A percentile compares a stretch with the other conserved stretches of the same genome.
phyloP scores from a whole-genome alignment of 2,113 vertebrate genomes.

The Tenebrosternarchus preto region DNA sequence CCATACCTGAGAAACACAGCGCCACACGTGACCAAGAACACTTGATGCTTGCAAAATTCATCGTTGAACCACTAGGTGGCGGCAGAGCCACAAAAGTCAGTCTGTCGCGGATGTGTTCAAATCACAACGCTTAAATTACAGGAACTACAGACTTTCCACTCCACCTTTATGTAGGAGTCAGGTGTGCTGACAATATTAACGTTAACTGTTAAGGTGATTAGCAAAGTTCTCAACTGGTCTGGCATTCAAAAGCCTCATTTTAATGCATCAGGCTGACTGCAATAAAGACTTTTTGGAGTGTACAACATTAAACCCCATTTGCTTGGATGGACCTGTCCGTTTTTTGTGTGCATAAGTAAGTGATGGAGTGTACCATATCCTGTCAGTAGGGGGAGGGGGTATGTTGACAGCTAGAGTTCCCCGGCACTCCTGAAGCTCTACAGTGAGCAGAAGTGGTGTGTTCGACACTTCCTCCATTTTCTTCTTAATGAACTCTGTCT shows the following conservation, averaged over 20 bases:
- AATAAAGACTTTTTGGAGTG: too few species aligned
- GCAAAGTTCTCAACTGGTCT: too few species aligned
- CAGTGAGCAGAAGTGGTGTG: constrained; percentile 91
- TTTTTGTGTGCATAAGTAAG: background rate
- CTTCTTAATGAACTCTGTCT: constrained; percentile 98
- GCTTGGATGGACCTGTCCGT: too few species aligned
- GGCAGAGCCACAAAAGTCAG: background rate
- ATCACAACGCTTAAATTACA: too few species aligned
- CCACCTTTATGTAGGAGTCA: too few species aligned
- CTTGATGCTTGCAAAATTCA: background rate
- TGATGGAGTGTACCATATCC: constrained; percentile 83
- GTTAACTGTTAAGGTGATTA: too few species aligned
- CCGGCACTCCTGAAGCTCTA: constrained; percentile 89
- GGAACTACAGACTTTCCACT: too few species aligned
- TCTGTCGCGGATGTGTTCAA: background rate
- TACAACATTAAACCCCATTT: too few species aligned
- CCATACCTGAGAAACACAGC: constrained; percentile 82
- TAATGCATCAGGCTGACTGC: too few species aligned
- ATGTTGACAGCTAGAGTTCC: constrained; percentile 92
- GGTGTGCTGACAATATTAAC: too few species aligned
- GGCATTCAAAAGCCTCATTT: too few species aligned
- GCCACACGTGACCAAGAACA: too few species aligned
- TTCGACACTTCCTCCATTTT: constrained; percentile 98
- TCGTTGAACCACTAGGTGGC: background rate
- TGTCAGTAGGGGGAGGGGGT: constrained; percentile 94